Conservation (phyloP, 2,888 invertebrate species). For the Tachina lurida region DNA sequence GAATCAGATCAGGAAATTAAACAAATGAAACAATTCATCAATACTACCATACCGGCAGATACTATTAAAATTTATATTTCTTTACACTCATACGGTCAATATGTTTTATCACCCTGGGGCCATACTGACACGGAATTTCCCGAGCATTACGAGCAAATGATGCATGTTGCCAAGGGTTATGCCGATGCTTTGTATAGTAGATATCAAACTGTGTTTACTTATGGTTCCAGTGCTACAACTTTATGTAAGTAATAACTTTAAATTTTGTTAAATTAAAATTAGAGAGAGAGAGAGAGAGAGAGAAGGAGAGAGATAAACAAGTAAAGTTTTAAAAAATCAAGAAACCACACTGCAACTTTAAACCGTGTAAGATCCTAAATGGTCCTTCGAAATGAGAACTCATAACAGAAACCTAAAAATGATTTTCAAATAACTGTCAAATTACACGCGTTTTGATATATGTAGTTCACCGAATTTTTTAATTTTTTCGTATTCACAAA, state of each 20-base stretch:
- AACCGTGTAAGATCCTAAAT: too few relatives aligned
- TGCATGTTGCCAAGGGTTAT: conserved; percentile 84
- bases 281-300: too few relatives aligned
- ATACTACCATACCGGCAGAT: conserved; percentile 80
- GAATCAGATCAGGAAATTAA: conserved; percentile 85
- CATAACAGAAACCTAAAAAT: too few relatives aligned
- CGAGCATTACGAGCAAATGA: conserved; percentile 83
- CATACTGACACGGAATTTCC: conserved; percentile 82
- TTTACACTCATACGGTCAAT: conserved; percentile 87
- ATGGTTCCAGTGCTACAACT: conserved; percentile 85
- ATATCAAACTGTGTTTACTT: conserved; percentile 84
- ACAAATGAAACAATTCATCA: conserved; percentile 83
- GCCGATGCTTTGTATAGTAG: conserved; percentile 84
- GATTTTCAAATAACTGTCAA: too few relatives aligned
- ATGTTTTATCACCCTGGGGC: conserved; percentile 85
- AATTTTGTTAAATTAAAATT: not conserved
- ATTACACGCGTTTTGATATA: too few relatives aligned
- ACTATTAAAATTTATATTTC: conserved; percentile 85
- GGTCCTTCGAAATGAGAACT: too few relatives aligned
- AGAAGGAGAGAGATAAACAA: too few relatives aligned
- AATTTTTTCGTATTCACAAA: not conserved
- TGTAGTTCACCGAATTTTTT: not conserved
- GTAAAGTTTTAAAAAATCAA: too few relatives aligned
- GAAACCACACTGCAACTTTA: too few relatives aligned
- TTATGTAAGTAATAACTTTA: conserved; percentile 79